Base-by-base conservation (phyloP, 1,140 invertebrate species). In the Drosophila pectinifera region DNA sequence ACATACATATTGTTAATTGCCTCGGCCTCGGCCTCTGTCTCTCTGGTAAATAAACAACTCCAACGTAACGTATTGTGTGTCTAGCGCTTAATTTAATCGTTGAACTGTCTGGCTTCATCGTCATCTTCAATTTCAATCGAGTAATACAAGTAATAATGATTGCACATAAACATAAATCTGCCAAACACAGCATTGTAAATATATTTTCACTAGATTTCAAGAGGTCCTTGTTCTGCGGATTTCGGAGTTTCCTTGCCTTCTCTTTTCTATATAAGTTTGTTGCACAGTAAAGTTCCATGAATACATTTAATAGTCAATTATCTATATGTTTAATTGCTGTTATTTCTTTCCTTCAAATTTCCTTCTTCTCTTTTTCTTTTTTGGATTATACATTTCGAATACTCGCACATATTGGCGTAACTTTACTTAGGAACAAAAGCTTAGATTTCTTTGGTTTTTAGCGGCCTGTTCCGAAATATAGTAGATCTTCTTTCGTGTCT, bases 61-160 rank as follows among this genome's bases (percentile, higher is more conserved):
- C 61, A 53, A 53, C 31, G 41, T 18, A 49, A 51, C 48, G 73
- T 83, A 78, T 88, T 73, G 58, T 82, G 74, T 88, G 58, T 73
- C 72, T 80, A 78, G 80, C 84, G 77, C 84, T 88, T 88, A 88
- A 89, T 89, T 84, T 88, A 88, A 84, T 89, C 84, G 84, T 89
- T 88, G 84, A 89, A 89, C 80, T 89, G 76, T 74, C 56, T 56
- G 58, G 48, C 43, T 75, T 77, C 42, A 31, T 46, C 63, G 28
- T 7, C 48, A 49, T 49, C 48, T 49, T 34, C 48, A 31, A 49
- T 56, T 70, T 70, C 64, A 56, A 48, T 69, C 26, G 67, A 38
- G 34, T 36, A 42, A 51, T 51, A 14, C 48, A 18, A 13, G 16
- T 34, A 14, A 10, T 64, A 46, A 70, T 55, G 41, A 70, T 67